phyloP scores from a whole-genome alignment of 2,888 invertebrate species.

The Hypercompe scribonia region DNA sequence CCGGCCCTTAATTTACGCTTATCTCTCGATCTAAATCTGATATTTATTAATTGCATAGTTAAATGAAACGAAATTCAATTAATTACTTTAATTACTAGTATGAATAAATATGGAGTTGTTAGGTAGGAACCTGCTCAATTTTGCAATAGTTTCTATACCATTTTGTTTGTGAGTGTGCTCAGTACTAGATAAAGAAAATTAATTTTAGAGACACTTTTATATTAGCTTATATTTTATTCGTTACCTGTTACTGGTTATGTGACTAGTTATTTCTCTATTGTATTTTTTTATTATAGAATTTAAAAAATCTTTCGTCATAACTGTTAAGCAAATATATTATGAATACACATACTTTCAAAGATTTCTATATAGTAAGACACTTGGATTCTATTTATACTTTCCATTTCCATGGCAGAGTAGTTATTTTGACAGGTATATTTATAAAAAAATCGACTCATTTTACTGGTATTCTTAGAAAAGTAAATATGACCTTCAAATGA shows the following conservation, averaged over 20 bases:
- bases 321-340: too few relatives aligned
- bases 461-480: neutral
- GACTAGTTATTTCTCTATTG: neutral
- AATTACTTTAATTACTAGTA: conserved; percentile 60
- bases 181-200: neutral
- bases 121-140: conserved; percentile 33
- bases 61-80: conserved; percentile 61
- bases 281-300: too few relatives aligned
- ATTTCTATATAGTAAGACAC: too few relatives aligned
- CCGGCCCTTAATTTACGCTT: conserved; percentile 51
- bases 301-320: too few relatives aligned
- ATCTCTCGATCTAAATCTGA: conserved; percentile 55
- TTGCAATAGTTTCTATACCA: conserved; percentile 5
- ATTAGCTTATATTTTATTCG: neutral
- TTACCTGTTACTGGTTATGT: too few relatives aligned
- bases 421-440: too few relatives aligned
- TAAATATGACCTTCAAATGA: neutral
- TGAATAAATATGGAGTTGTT: conserved; percentile 51
- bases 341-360: too few relatives aligned
- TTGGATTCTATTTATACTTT: too few relatives aligned
- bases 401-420: too few relatives aligned
- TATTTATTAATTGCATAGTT: conserved; percentile 57
- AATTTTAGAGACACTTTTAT: neutral
- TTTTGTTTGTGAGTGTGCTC: neutral
- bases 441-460: too few relatives aligned